Evolutionary conservation across 2,113 vertebrate genomes (phyloP).

Genomic region (Labeo catla): DNA sequence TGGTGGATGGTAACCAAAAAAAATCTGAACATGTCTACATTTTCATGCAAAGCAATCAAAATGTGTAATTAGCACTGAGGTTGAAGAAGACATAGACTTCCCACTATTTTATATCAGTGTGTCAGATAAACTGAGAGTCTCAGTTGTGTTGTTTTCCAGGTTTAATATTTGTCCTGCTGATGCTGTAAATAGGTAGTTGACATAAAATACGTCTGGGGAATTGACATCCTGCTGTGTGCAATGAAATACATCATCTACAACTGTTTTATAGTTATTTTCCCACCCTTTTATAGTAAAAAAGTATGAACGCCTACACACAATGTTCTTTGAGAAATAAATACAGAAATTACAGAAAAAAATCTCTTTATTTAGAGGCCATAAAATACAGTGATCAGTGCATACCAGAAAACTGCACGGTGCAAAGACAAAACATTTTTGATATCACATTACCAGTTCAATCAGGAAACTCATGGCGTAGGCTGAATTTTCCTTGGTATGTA

Average conservation of each 20-base stretch:
- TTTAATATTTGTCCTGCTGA: not conserved
- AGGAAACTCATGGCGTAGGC: not conserved
- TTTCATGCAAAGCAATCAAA: not conserved
- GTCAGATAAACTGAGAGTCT: not conserved
- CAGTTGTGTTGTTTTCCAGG: not conserved
- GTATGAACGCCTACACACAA: not conserved
- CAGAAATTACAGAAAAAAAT: not conserved
- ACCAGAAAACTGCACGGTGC: not conserved
- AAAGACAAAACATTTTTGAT: not conserved
- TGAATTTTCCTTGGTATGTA: not conserved
- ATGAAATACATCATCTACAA: not conserved
- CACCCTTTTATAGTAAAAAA: not conserved
- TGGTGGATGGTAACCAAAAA: not conserved
- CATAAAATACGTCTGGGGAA: not conserved
- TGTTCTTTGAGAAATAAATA: not conserved
- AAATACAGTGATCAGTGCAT: not conserved
- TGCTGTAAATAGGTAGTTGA: not conserved
- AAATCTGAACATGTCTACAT: not conserved
- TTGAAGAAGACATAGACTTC: not conserved
- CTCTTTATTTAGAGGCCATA: not conserved
- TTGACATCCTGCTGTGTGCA: not conserved
- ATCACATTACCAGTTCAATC: not conserved
- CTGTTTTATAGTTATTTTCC: not conserved
- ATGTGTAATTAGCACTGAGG: not conserved
- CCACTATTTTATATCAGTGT: not conserved